Evolutionary conservation across 2,888 invertebrate species (phyloP), one percentile per base, ranked within the genome.

Genomic region (Lithophane ornitopus): DNA sequence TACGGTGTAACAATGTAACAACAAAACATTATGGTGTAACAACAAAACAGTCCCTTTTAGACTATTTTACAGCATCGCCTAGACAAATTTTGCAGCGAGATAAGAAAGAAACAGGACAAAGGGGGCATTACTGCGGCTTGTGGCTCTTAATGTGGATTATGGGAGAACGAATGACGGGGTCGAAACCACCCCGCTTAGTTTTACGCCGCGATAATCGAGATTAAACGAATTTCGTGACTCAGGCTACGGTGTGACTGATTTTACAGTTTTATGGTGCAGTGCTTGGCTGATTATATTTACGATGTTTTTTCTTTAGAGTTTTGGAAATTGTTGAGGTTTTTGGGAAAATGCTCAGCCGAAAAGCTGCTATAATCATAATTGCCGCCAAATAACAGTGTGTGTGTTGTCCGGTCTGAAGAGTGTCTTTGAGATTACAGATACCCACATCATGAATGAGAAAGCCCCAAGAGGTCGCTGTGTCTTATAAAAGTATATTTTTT

Each of bases 61-160:
- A 94, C 93, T 92, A 93, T 94, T 95, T 94, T 92, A 94, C 93
- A 92, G 93, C 93, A 92, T 94, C 93, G 94, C 96, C 95, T 95
- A 95, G 95, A 96, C 95, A 96, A 96, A 96, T 96, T 96, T 95
- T 93, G 92, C 91, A 88, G 89, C 79, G 88, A 95, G 96, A 96
- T 96, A 96, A 95, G 96, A 96, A 96, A 96, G 95, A 95, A 95
- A 93, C 93, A 94, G 93, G 92, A 95, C 94, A 93, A 92, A 91
- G 91, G 94, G 92, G 91, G 93, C 90, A 94, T 94, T 94, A 94
- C 90, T 87, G 91, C 78, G 90, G 93, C 93, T 93, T 91, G 92
- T 86, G 93, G 94, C 91, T 91, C 91, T 92, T 95, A 94, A 94
- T 92, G 91, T 91, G 95, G 95, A 94, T 95, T 94, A 95, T 89